Base-by-base conservation (phyloP, 1,140 invertebrate genomes). In the Pectinophora gossypiella region DNA sequence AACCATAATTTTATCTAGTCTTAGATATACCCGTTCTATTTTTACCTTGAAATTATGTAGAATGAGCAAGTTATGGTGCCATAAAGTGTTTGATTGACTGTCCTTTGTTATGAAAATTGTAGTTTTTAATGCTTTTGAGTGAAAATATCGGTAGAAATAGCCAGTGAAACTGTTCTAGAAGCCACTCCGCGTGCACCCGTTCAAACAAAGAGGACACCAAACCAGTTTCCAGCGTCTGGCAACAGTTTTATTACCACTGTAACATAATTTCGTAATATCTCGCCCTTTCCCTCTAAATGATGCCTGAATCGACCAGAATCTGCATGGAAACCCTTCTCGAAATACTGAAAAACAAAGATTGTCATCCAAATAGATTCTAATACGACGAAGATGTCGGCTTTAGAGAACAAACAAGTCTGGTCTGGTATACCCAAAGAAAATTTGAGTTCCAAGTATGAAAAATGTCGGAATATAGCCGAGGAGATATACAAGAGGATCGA, bases 401-500 rank as follows among this genome's bases (percentile, higher is more conserved):
- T 87, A 46, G 62, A 71, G 49, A 68, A 78, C 7, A 74, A 59
- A 21, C 68, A 73, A 49, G 55, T 55, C 4, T 85, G 78, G 81
- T 60, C 71, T 2, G 58, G 52, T 19, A 56, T 76, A 9, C 12
- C 59, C 5, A 66, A 56, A 20, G 68, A 81, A 42, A 53, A 59
- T 6, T 48, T 77, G 9, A 60, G 80, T 48, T 61, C 77, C 0
- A 86, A 76, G 42, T 79, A 84, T 36, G 81, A 87, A 54, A 87
- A 87, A 68, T 87, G 84, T 68, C 65, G 68, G 12, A 76, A 87
- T 56, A 87, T 87, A 5, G 76, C 84, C 6, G 80, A 85, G 42
- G 84, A 87, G 51, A 87, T 87, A 55, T 87, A 87, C 47, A 87
- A 87, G 42, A 72, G 84, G 47, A 87, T 87, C 38, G 79, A 87